Evolutionary conservation across 2,888 invertebrate species (phyloP).

Genomic region (Dryadula phaetusa): DNA sequence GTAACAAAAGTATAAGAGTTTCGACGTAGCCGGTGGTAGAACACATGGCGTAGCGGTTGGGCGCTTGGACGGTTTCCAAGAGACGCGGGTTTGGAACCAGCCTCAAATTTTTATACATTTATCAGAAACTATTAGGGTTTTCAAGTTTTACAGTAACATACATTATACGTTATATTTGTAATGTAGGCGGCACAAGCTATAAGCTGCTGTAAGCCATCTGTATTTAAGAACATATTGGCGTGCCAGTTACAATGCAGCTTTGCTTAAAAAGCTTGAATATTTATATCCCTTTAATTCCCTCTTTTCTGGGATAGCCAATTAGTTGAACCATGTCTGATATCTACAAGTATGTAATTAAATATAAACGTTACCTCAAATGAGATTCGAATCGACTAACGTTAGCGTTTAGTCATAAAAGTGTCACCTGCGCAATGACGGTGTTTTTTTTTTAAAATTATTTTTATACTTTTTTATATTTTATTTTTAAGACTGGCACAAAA

Average conservation of each 20-base stretch:
- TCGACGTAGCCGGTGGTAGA: too few species aligned
- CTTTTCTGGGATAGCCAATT: neutral
- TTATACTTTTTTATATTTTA: neutral
- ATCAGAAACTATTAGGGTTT: neutral
- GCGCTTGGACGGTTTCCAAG: too few species aligned
- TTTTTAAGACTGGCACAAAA: slow-evolving; percentile 1
- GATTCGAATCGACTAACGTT: neutral
- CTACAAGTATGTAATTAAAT: neutral
- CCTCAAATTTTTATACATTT: too few species aligned
- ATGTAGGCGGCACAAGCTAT: neutral
- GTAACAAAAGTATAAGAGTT: too few species aligned
- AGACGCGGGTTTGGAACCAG: too few species aligned
- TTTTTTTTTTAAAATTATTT: neutral
- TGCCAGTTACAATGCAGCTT: too few species aligned
- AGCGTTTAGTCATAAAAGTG: neutral
- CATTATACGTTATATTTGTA: neutral
- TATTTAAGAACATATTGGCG: neutral
- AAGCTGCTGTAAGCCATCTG: neutral
- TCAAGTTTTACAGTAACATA: neutral
- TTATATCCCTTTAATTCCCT: too few species aligned
- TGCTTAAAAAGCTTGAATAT: too few species aligned
- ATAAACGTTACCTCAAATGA: neutral
- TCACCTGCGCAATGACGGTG: neutral
- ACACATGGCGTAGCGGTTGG: too few species aligned
- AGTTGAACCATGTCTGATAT: too few species aligned